Conservation (phyloP, 2,113 vertebrate genomes). For the Pampusana beccarii region DNA sequence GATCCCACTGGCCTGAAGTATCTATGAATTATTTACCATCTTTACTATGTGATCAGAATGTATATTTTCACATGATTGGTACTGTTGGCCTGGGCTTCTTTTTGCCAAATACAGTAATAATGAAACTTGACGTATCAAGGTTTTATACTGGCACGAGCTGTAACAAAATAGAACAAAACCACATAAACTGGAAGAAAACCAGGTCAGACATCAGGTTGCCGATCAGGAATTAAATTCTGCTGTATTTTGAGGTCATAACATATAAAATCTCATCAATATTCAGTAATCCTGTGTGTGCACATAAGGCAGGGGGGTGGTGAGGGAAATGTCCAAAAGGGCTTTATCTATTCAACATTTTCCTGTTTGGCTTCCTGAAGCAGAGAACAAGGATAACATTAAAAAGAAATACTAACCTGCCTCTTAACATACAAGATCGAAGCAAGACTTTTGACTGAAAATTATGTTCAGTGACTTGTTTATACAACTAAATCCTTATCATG, state of each 20-base stretch:
- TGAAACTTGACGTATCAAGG: neutral
- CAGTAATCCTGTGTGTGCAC: neutral
- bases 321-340: neutral
- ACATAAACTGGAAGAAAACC: neutral
- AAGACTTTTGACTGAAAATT: neutral
- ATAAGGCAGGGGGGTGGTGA: neutral
- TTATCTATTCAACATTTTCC: neutral
- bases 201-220: neutral
- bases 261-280: neutral
- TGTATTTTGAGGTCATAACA: neutral
- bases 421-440: neutral
- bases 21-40: neutral
- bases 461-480: neutral
- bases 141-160: neutral
- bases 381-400: neutral
- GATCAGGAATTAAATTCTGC: neutral
- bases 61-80: neutral
- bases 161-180: neutral
- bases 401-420: neutral
- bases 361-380: neutral
- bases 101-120: neutral
- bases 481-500: neutral
- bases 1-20: neutral
- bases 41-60: neutral
- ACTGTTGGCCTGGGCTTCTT: neutral